A percentile compares a stretch with the other conserved stretches of the same genome.
Evolutionary conservation across 2,113 vertebrate genomes (phyloP).

Genomic region (Stomatorhinus ivindoensis): DNA sequence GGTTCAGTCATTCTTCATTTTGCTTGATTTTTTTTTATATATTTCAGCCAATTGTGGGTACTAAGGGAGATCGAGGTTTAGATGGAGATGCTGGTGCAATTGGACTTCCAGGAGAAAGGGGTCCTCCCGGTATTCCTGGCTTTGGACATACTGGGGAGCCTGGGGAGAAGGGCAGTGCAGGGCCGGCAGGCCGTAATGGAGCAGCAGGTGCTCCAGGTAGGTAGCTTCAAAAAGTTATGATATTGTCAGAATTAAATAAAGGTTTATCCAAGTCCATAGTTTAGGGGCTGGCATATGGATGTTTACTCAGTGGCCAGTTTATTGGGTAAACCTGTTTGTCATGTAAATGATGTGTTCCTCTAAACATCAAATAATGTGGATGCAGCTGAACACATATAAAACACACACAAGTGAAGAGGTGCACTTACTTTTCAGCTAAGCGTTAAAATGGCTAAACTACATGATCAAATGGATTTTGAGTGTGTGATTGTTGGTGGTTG

Average conservation of each 20-base stretch:
- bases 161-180: slow-evolving; percentile 81
- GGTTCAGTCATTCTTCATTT: background rate
- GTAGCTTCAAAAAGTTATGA: background rate
- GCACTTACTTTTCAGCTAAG: background rate
- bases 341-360: background rate
- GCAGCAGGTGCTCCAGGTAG: slow-evolving; percentile 73
- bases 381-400: background rate
- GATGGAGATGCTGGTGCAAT: slow-evolving; percentile 67
- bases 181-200: slow-evolving; percentile 69
- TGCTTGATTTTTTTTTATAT: background rate
- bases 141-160: slow-evolving; percentile 59
- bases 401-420: background rate
- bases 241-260: background rate
- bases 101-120: slow-evolving; percentile 74
- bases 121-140: slow-evolving; percentile 79
- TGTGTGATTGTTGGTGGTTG: background rate
- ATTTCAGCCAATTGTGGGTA: slow-evolving; percentile 70
- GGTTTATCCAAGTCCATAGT: background rate
- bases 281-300: background rate
- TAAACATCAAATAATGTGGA: background rate
- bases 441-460: background rate
- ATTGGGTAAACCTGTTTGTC: background rate
- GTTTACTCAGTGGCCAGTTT: background rate
- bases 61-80: slow-evolving; percentile 82
- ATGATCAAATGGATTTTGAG: background rate